These are phyloP conservation scores for Chunga burmeisteri DNA, from an alignment of 2,113 vertebrate genomes.

Conservation along the genomic window DNA sequence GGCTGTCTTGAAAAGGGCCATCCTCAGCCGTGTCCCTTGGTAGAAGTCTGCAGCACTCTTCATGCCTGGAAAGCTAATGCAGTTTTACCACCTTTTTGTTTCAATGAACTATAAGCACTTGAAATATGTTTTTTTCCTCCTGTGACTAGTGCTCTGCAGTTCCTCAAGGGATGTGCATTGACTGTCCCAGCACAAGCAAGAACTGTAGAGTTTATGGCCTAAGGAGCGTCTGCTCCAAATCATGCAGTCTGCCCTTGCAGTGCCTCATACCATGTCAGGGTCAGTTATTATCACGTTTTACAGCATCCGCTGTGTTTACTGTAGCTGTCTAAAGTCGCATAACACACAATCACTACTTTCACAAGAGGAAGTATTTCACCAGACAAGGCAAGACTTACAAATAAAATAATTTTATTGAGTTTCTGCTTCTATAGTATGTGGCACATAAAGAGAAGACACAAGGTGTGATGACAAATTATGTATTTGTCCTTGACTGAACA, in stretches of 20 bases:
- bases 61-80: neutral
- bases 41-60: neutral
- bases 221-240: neutral
- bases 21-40: rapidly evolving
- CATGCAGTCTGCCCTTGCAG: rapidly evolving
- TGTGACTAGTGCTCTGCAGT: neutral
- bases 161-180: neutral
- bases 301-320: neutral
- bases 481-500: constrained; percentile 24
- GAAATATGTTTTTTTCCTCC: neutral
- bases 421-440: constrained; percentile 28
- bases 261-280: neutral
- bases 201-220: neutral
- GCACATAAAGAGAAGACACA: constrained; percentile 58
- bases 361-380: neutral
- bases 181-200: neutral
- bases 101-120: neutral
- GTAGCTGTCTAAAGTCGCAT: neutral
- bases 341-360: neutral
- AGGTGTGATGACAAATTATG: constrained; percentile 23
- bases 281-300: neutral
- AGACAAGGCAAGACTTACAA: constrained; percentile 44
- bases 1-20: rapidly evolving
- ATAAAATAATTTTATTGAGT: constrained; percentile 62
- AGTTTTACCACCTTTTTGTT: neutral